phyloP scores from a whole-genome alignment of 2,113 vertebrate species.

The Pituophis catenifer region DNA sequence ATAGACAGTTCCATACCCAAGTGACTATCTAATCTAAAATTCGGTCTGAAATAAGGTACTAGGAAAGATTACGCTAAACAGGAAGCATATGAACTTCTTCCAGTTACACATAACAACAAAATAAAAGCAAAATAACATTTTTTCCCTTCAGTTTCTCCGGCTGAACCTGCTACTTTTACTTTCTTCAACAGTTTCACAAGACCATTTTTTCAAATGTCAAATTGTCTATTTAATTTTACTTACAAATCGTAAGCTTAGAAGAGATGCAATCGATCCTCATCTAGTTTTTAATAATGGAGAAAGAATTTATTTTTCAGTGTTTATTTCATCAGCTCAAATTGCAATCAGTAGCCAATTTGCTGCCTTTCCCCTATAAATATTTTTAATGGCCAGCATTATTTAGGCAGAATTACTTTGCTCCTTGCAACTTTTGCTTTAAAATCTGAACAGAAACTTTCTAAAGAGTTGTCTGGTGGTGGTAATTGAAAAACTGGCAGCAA shows the following conservation, averaged over 20 bases:
- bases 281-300: slow-evolving; percentile 1
- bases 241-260: background rate
- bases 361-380: background rate
- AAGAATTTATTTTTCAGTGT: slow-evolving; percentile 26
- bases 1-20: background rate
- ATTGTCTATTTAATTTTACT: background rate
- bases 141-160: background rate
- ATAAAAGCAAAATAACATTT: background rate
- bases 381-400: slow-evolving; percentile 44
- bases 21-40: background rate
- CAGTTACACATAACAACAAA: background rate
- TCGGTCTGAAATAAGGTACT: background rate
- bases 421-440: slow-evolving; percentile 23
- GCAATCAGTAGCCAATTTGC: background rate
- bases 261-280: background rate
- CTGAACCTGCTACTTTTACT: background rate
- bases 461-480: slow-evolving; percentile 43
- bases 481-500: slow-evolving; percentile 55
- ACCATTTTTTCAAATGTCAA: background rate
- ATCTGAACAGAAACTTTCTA: slow-evolving; percentile 21
- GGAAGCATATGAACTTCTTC: background rate
- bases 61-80: background rate
- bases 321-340: slow-evolving; percentile 27
- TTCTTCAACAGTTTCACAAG: background rate
- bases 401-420: slow-evolving; percentile 28